phyloP scores from a whole-genome alignment of 2,113 vertebrate genomes.

The Morone chrysops region DNA sequence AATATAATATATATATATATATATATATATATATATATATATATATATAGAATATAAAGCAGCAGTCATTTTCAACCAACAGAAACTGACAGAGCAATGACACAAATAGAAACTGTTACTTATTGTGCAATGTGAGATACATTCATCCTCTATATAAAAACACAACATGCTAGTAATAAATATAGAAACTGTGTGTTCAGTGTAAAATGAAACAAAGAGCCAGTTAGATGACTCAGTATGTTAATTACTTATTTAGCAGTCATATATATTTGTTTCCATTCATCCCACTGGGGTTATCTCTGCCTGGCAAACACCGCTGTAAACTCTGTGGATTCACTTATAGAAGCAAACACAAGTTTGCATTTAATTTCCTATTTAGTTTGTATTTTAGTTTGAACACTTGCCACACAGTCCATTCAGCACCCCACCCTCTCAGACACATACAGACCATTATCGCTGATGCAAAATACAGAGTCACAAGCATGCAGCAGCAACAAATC shows the following conservation, averaged over 20 bases:
- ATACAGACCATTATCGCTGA: slow-evolving; percentile 1
- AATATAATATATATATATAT: too few species aligned
- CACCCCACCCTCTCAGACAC: background rate
- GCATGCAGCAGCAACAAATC: slow-evolving; percentile 28
- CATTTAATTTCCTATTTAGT: slow-evolving; percentile 21
- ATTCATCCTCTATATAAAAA: background rate
- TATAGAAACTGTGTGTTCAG: background rate
- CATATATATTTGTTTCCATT: slow-evolving; percentile 25
- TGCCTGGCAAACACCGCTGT: background rate
- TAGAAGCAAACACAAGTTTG: slow-evolving; percentile 11
- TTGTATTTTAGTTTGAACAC: slow-evolving; percentile 35
- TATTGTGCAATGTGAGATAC: background rate
- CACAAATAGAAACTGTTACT: background rate
- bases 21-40: too few species aligned
- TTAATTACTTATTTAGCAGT: slow-evolving; percentile 3
- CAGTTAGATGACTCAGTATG: slow-evolving; percentile 11
- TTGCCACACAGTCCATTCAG: slow-evolving; percentile 17
- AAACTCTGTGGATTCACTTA: slow-evolving; percentile 23
- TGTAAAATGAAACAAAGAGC: slow-evolving; percentile 1
- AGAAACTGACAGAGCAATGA: background rate
- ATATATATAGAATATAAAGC: background rate
- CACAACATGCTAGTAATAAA: background rate
- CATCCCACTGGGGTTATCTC: slow-evolving; percentile 13
- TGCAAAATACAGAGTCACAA: slow-evolving; percentile 5
- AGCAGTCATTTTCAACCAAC: background rate